phyloP scores from a whole-genome alignment of 1,140 invertebrate species.

The Pomacea maculata region DNA sequence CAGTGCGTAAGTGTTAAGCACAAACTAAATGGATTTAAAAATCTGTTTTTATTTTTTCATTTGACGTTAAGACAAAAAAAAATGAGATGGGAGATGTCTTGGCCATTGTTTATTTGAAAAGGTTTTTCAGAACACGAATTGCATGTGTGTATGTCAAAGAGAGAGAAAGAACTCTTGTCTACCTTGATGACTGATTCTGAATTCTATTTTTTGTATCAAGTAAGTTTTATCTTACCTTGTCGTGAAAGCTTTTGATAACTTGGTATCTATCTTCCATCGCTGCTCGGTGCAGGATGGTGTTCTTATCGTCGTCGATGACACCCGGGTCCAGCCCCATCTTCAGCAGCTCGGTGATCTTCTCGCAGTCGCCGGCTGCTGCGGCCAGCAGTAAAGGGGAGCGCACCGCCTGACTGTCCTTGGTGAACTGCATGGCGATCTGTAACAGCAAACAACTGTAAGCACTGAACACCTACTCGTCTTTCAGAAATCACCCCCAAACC shows the following conservation, averaged over 20 bases:
- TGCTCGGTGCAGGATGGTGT: slow-evolving; percentile 70
- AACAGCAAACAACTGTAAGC: not conserved
- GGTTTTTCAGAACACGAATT: too few species aligned
- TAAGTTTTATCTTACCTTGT: slow-evolving; percentile 11
- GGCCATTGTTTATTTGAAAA: too few species aligned
- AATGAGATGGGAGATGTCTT: too few species aligned
- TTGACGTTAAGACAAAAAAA: too few species aligned
- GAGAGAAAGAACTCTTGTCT: not conserved
- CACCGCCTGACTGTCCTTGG: slow-evolving; percentile 9
- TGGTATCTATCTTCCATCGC: slow-evolving; percentile 66
- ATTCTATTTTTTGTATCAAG: not conserved
- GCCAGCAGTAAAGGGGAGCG: slow-evolving; percentile 47
- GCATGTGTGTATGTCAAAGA: too few species aligned
- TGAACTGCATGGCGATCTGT: slow-evolving; percentile 19
- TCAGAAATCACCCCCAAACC: too few species aligned
- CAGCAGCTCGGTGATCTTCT: slow-evolving; percentile 46
- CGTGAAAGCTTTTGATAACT: slow-evolving; percentile 66
- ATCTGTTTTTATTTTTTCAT: too few species aligned
- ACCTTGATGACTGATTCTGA: not conserved
- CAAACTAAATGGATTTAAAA: too few species aligned
- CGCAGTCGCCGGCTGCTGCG: slow-evolving; percentile 36
- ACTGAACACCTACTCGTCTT: too few species aligned
- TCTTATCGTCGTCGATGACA: slow-evolving; percentile 65
- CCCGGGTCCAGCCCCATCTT: slow-evolving; percentile 52
- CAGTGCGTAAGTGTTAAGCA: too few species aligned